Base-by-base conservation (phyloP, 1,140 invertebrate species). In the Pseudomyrmex concolor region DNA sequence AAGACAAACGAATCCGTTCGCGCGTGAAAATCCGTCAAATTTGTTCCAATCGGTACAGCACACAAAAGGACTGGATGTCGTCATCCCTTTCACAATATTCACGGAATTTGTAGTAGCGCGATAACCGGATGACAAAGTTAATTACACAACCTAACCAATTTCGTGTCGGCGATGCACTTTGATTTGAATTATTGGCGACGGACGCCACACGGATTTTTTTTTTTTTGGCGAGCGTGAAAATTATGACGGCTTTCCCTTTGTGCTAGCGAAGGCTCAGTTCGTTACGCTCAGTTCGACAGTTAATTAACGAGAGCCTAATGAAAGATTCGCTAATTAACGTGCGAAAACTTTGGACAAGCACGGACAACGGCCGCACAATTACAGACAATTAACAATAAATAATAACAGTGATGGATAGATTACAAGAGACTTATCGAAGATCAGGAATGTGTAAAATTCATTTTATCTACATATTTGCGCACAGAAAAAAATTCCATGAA, bases 51-150 rank as follows among this genome's bases (percentile, higher is more conserved):
- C 63, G 51, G 25, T 48, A 68, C 34, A 13, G 64, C 48, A 57
- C 76, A 80, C 76, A 80, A 80, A 80, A 66, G 54, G 10, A 4
- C 15, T 15, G 51, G 22, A 22, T 55, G 17, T 67, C 12, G 34
- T 7, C 15, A n/a, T 12, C 43, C n/a, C 34, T 67, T 67, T 67
- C 12, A 17, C 60, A 54, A 54, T 55, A 59, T 78, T 68, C 51
- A 10, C 54, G 25, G 22, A 70, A 80, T 80, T 80, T 66, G 43
- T 54, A 48, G 22, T 67, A 62, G 76, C 34, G 45, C 67, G 76
- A 80, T 71, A 68, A 78, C 34, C 19, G 43, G 43, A 57, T 78
- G 71, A 80, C 76, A 25, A 71, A 80, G 76, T 80, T 59, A 80
- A 80, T 80, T n/a, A 48, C 57, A 48, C 19, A 22, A 59, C 55